Conservation (phyloP, 2,797 vertebrate species). For the Nasua narica region DNA sequence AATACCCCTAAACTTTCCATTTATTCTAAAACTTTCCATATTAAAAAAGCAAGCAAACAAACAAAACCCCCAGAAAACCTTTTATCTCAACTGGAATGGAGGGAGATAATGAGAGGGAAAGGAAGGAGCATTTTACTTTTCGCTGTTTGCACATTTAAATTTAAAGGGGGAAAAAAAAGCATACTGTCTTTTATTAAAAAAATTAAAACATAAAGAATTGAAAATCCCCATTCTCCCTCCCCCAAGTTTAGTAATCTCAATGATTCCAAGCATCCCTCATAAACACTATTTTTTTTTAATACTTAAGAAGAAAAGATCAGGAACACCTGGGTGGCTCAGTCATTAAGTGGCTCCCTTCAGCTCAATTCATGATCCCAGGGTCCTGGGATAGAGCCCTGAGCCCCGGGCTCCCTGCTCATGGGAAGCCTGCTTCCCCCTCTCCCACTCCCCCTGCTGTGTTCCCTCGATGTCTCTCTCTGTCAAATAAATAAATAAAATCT, state of each 20-base stretch:
- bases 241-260: neutral
- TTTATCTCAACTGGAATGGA: neutral
- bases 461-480: no score
- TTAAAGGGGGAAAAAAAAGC: neutral
- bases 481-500: no score
- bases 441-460: no score
- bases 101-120: neutral
- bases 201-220: neutral
- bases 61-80: neutral
- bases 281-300: neutral
- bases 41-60: slow-evolving; percentile 10
- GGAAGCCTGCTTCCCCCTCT: no score
- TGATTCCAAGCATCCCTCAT: neutral
- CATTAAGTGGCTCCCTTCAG: no score
- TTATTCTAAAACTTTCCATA: slow-evolving; percentile 57
- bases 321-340: no score
- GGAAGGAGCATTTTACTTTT: neutral
- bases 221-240: neutral
- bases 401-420: no score
- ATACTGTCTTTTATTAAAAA: neutral
- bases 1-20: slow-evolving; percentile 42
- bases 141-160: neutral
- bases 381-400: no score
- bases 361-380: no score
- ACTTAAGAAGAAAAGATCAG: neutral